Evolutionary conservation across 2,113 vertebrate genomes (phyloP), one percentile per base, ranked within the genome.

Genomic region (Megaleporinus macrocephalus): DNA sequence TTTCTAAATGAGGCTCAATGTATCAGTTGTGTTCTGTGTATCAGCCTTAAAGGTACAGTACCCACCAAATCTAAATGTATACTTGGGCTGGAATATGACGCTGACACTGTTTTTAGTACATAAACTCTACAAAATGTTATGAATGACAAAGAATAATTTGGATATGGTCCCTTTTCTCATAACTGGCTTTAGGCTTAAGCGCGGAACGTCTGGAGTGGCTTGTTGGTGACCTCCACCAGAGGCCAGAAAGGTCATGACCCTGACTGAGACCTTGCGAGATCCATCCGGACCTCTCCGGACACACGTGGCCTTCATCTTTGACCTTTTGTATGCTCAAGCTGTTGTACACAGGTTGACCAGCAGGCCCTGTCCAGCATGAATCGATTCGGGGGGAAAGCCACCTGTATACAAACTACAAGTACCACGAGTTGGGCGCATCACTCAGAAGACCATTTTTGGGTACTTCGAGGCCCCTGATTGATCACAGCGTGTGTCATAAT

Each of bases 231-330:
- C 74, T 71, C 74, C 77, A 24, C 74, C 77, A 24, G 22, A 75
- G 88, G 90, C 88, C 84, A 88, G 47, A 51, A 77, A 68, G 80
- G 84, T 87, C 79, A 55, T 85, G 76, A 80, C 76, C 80, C 77
- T 82, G 74, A 89, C 76, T 53, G 53, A 87, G 87, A 84, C 87
- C 89, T 81, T 0, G 11, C 81, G 87, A 89, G 73, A 71, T 92
- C 83, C 49, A 76, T 74, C 73, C 82, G 80, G 88, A 84, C 72
- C 70, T 83, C 53, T 72, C 36, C 24, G 62, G 79, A 65, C 62
- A 66, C 77, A 85, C 61, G 0, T 86, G 80, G 89, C 83, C 83
- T 88, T 91, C 83, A 92, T 86, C 85, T 92, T 91, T 92, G 88
- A 83, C 90, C 85, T 86, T 84, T 76, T 72, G 61, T 68, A 70